Conservation (phyloP, 1,140 invertebrate genomes). For the Neodiprion lecontei region DNA sequence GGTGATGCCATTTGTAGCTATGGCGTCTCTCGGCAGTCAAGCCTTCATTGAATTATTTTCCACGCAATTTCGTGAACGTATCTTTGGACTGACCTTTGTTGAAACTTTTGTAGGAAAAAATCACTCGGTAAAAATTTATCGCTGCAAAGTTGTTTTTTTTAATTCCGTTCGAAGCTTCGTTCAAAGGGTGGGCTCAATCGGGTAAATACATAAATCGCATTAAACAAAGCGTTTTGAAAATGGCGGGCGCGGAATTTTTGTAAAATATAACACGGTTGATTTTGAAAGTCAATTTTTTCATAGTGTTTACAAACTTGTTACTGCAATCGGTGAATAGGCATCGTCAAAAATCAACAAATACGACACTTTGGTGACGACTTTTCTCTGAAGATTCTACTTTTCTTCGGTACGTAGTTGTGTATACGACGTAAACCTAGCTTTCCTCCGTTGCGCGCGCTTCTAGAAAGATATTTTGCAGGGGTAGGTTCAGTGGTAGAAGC, state of each 20-base stretch:
- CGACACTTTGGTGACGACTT: background rate
- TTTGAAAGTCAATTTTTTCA: background rate
- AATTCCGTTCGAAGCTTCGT: background rate
- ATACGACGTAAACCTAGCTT: background rate
- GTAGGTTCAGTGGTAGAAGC: slow-evolving; percentile 5
- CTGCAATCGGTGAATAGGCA: background rate
- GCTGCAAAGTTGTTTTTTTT: background rate
- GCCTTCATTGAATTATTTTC: slow-evolving; percentile 6
- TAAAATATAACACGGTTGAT: slow-evolving; percentile 15
- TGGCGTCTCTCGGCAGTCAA: slow-evolving; percentile 1
- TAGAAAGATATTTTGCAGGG: slow-evolving; percentile 4
- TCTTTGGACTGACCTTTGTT: background rate
- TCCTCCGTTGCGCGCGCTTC: background rate
- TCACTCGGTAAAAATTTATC: background rate
- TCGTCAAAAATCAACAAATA: background rate
- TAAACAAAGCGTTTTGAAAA: slow-evolving; percentile 27
- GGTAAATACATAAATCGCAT: background rate
- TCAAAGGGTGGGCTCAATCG: background rate
- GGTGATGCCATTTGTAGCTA: slow-evolving; percentile 7
- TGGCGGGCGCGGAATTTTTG: slow-evolving; percentile 32
- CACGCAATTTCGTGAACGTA: background rate
- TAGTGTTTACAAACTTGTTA: too few species aligned
- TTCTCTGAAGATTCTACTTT: background rate
- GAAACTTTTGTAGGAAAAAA: background rate
- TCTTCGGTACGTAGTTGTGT: background rate